Percentiles rank a stretch among this genome's conserved stretches.
Conservation (phyloP, 2,797 vertebrate species). For the Echeneis naucrates region DNA sequence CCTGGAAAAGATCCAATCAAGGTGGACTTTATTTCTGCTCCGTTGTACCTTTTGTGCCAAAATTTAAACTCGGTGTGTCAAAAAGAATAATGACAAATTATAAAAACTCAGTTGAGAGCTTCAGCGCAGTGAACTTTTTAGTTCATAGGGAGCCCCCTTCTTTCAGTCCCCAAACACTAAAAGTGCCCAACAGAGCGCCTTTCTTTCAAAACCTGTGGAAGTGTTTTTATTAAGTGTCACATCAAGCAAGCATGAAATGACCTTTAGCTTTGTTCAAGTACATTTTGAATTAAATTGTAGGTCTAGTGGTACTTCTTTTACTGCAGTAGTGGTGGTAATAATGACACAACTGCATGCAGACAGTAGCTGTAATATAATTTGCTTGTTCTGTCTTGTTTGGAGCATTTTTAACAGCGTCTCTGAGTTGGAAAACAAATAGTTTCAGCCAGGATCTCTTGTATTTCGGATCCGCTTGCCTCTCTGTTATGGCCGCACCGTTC, state of each 20-base stretch:
- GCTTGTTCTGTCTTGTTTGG: constrained; percentile 12
- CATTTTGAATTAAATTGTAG: constrained; percentile 12
- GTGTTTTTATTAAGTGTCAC: constrained; percentile 28
- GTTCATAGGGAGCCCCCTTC: constrained; percentile 6
- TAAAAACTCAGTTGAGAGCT: neutral
- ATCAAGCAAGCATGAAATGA: neutral
- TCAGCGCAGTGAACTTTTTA: neutral
- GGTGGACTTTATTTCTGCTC: neutral
- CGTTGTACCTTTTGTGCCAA: neutral
- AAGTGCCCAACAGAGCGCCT: constrained; percentile 5
- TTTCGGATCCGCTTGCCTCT: constrained; percentile 50
- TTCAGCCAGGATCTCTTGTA: constrained; percentile 50
- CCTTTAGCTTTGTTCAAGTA: constrained; percentile 15
- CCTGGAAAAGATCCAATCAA: neutral
- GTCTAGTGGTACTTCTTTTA: constrained; percentile 14
- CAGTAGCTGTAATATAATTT: constrained; percentile 20
- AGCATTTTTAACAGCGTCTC: constrained; percentile 35
- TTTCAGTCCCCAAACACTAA: constrained; percentile 26
- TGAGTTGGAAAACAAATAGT: constrained; percentile 48
- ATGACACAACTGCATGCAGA: constrained; percentile 23
- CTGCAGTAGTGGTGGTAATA: constrained; percentile 2
- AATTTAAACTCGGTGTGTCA: neutral
- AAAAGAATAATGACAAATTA: neutral
- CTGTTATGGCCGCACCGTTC: constrained; percentile 32
- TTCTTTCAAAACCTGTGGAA: constrained; percentile 3